Conservation (phyloP, 1,140 invertebrate species). For the Drosophila virilis region DNA sequence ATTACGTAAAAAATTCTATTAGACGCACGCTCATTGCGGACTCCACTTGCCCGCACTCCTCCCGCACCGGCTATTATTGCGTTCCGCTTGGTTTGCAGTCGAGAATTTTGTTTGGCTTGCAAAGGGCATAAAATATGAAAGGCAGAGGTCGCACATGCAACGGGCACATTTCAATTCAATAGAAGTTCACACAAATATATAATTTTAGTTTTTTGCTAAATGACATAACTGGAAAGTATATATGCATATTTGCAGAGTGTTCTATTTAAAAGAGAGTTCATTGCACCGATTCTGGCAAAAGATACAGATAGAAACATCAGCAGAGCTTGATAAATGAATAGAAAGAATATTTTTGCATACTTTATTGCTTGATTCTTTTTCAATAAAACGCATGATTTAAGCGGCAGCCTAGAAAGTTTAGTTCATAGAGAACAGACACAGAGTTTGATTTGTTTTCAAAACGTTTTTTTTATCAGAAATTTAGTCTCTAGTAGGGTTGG, state of each 20-base stretch:
- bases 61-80: constrained; percentile 12
- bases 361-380: background rate
- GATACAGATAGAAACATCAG: background rate
- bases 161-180: constrained; percentile 3
- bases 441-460: no score
- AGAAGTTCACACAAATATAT: constrained; percentile 21
- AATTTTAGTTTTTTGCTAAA: background rate
- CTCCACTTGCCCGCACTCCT: background rate
- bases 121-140: constrained; percentile 24
- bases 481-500: background rate
- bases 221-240: constrained; percentile 39
- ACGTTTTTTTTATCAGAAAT: background rate
- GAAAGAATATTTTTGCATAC: background rate
- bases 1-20: background rate
- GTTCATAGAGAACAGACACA: no score
- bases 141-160: constrained; percentile 10
- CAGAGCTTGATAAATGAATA: no score
- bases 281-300: constrained; percentile 3
- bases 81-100: constrained; percentile 62
- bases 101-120: constrained; percentile 34
- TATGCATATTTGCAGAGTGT: background rate
- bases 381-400: no score
- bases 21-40: background rate
- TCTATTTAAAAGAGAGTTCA: constrained; percentile 18
- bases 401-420: no score